Percentiles rank a stretch among this genome's conserved stretches.
These are phyloP conservation scores for Apis mellifera DNA, from an alignment of 1,140 invertebrate genomes.

Conservation along the genomic window DNA sequence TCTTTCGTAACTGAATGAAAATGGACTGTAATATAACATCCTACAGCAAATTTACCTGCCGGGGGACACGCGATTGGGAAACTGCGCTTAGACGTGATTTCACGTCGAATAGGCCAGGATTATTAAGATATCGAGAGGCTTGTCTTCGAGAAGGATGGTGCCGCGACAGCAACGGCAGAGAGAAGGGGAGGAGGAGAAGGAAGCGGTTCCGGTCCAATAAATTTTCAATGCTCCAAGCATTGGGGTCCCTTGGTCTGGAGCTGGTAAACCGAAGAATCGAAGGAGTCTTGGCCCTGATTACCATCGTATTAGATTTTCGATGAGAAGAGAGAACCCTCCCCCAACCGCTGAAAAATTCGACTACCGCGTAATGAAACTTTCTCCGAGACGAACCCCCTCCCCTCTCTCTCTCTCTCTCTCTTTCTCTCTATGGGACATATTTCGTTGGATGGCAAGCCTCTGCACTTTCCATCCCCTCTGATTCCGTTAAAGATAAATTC, in stretches of 20 bases:
- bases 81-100: neutral
- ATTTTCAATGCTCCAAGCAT: slow-evolving; percentile 66
- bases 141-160: slow-evolving; percentile 36
- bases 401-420: too few relatives aligned
- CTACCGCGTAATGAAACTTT: slow-evolving; percentile 55
- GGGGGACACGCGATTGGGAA: neutral
- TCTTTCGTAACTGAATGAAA: too few relatives aligned
- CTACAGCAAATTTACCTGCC: too few relatives aligned
- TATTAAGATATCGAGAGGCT: slow-evolving; percentile 59
- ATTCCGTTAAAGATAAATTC: neutral
- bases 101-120: slow-evolving; percentile 39
- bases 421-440: slow-evolving; percentile 20
- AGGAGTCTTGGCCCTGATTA: slow-evolving; percentile 63
- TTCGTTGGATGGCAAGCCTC: slow-evolving; percentile 52
- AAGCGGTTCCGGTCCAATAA: slow-evolving; percentile 55
- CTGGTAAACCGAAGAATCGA: slow-evolving; percentile 57
- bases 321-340: slow-evolving; percentile 50
- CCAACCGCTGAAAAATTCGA: slow-evolving; percentile 43
- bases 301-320: slow-evolving; percentile 74
- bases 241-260: slow-evolving; percentile 40
- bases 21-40: too few relatives aligned
- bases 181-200: neutral
- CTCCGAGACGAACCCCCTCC: neutral
- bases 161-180: neutral
- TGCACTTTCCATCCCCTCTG: slow-evolving; percentile 31